Percentiles rank a stretch among this genome's conserved stretches.
phyloP scores from a whole-genome alignment of 2,888 invertebrate genomes.

The Nematopogon swammerdamellus region DNA sequence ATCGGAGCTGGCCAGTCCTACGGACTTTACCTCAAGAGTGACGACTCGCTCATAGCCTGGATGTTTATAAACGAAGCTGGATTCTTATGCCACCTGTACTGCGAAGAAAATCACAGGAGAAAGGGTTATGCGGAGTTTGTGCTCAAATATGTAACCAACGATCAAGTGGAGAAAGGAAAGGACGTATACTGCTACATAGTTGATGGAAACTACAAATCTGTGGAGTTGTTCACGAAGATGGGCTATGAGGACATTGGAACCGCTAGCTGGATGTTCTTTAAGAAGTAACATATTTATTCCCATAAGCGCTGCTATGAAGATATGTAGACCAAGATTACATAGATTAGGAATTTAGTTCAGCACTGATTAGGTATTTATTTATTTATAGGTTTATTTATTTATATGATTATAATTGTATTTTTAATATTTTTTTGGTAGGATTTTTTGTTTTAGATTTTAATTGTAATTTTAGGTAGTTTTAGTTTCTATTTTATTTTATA shows the following conservation, averaged over 20 bases:
- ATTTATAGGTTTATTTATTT: no score
- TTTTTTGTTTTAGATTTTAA: no score
- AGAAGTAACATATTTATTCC: no score
- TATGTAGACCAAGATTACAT: no score
- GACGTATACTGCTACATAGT: conserved; percentile 22
- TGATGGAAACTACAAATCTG: conserved; percentile 20
- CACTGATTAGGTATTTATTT: no score
- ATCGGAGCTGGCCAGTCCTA: conserved; percentile 23
- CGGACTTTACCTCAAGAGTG: conserved; percentile 20
- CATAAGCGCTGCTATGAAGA: no score
- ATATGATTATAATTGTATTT: no score
- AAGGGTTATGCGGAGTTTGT: conserved; percentile 27
- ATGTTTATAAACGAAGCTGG: conserved; percentile 26
- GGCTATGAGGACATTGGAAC: conserved; percentile 17
- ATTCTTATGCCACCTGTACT: conserved; percentile 25
- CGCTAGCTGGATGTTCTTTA: conserved; percentile 13
- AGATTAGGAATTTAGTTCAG: no score
- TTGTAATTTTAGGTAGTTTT: no score
- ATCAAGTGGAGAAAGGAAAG: conserved; percentile 18
- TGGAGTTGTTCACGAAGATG: conserved; percentile 24
- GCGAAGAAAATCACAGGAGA: conserved; percentile 23
- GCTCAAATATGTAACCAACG: conserved; percentile 23
- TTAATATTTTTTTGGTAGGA: no score
- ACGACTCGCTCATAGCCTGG: conserved; percentile 22
- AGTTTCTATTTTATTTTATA: no score